Percentiles rank a stretch among this genome's conserved stretches.
Conservation (phyloP, 2,797 vertebrate genomes). For the Podarcis siculus region DNA sequence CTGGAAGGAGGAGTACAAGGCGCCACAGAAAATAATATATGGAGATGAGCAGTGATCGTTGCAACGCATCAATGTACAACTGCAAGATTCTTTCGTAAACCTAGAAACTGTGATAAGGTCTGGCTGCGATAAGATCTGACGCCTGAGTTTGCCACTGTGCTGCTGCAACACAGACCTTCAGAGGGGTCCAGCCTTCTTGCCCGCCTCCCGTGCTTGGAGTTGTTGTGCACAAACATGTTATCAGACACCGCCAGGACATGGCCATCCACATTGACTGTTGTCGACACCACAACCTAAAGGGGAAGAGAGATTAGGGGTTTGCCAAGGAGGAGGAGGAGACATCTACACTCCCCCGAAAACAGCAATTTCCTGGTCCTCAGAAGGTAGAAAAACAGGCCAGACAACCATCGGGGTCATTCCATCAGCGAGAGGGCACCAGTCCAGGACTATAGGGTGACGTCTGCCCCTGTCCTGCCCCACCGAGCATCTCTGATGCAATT, state of each 20-base stretch:
- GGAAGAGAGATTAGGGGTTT: not conserved
- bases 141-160: too few species aligned
- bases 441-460: too few species aligned
- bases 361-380: not conserved
- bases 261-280: constrained; percentile 93
- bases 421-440: too few species aligned
- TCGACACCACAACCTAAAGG: constrained; percentile 91
- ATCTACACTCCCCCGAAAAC: not conserved
- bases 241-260: constrained; percentile 94
- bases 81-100: too few species aligned
- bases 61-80: too few species aligned
- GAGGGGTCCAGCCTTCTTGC: constrained; percentile 92
- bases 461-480: too few species aligned
- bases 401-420: not conserved
- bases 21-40: too few species aligned
- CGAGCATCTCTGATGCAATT: not conserved
- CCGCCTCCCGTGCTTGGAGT: constrained; percentile 95
- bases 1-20: too few species aligned
- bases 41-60: too few species aligned
- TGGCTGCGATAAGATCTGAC: too few species aligned
- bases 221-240: constrained; percentile 99
- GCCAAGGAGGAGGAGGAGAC: not conserved
- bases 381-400: too few species aligned
- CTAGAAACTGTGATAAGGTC: too few species aligned
- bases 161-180: constrained; percentile 83